phyloP scores from a whole-genome alignment of 2,888 invertebrate species.

The Drosophila falleni region DNA sequence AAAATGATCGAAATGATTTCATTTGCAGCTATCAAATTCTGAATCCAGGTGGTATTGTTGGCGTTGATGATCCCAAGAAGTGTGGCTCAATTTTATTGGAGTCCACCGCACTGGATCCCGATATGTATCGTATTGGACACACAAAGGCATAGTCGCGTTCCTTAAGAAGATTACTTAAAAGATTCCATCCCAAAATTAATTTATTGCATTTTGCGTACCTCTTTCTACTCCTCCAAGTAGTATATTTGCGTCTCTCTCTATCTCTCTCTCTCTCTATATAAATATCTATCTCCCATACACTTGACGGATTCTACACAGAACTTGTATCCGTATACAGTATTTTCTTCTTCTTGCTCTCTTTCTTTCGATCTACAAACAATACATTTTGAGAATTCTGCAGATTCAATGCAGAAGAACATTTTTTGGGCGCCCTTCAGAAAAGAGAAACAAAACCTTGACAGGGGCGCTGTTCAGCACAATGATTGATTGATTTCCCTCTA shows the following conservation, averaged over 20 bases:
- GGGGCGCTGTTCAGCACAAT: conserved; percentile 72
- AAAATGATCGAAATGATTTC: conserved; percentile 65
- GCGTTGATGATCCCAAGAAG: conserved; percentile 92
- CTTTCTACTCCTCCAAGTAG: conserved; percentile 61
- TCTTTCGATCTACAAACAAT: conserved; percentile 20
- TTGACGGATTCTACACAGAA: conserved; percentile 67
- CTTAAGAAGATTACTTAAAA: conserved; percentile 71
- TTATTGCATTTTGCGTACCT: conserved; percentile 66
- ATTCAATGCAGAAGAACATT: conserved; percentile 38
- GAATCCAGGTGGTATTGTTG: conserved; percentile 94
- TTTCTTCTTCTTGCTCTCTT: conserved; percentile 29
- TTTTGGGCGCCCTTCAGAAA: conserved; percentile 68
- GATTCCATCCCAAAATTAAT: conserved; percentile 25
- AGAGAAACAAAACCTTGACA: conserved; percentile 62
- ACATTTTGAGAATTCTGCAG: conserved; percentile 51
- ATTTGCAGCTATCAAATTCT: conserved; percentile 97
- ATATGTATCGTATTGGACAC: conserved; percentile 98
- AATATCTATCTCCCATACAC: conserved; percentile 59
- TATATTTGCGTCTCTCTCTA: conserved; percentile 41
- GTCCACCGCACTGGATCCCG: conserved; percentile 93
- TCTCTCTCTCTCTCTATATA: conserved; percentile 22
- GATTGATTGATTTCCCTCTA: conserved; percentile 21
- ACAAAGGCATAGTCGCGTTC: conserved; percentile 92
- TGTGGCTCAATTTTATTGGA: conserved; percentile 86
- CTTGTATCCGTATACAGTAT: conserved; percentile 63